Conservation (phyloP, 2,113 vertebrate species). For the Tachysurus vachellii region DNA sequence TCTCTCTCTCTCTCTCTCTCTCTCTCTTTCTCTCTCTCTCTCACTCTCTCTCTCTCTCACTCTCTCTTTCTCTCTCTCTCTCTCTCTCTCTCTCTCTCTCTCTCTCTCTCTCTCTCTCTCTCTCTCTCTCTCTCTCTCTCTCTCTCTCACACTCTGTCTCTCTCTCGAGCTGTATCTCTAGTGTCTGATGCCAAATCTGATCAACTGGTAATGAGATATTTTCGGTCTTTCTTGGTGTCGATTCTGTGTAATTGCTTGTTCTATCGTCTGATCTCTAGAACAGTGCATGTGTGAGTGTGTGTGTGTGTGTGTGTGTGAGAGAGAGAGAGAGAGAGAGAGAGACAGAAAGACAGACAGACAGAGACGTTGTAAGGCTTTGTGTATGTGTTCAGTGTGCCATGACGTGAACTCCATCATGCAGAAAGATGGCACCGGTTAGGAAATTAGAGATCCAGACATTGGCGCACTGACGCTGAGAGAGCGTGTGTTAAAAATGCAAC, state of each 20-base stretch:
- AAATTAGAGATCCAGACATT: slow-evolving; percentile 23
- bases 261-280: slow-evolving; percentile 7
- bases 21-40: background rate
- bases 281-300: background rate
- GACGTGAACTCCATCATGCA: background rate
- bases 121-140: background rate
- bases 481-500: slow-evolving; percentile 36
- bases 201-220: background rate
- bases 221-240: background rate
- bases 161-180: background rate
- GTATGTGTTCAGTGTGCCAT: background rate
- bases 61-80: slow-evolving; percentile 7
- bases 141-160: background rate
- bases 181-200: background rate
- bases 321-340: background rate
- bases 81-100: background rate
- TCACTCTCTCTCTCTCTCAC: background rate
- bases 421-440: slow-evolving; percentile 12
- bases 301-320: background rate
- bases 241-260: slow-evolving; percentile 26
- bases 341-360: background rate
- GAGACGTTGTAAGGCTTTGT: background rate
- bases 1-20: background rate
- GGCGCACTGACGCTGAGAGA: background rate
- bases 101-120: background rate